Evolutionary conservation across 2,797 vertebrate species (phyloP).

Genomic region (Austrolebias charrua): DNA sequence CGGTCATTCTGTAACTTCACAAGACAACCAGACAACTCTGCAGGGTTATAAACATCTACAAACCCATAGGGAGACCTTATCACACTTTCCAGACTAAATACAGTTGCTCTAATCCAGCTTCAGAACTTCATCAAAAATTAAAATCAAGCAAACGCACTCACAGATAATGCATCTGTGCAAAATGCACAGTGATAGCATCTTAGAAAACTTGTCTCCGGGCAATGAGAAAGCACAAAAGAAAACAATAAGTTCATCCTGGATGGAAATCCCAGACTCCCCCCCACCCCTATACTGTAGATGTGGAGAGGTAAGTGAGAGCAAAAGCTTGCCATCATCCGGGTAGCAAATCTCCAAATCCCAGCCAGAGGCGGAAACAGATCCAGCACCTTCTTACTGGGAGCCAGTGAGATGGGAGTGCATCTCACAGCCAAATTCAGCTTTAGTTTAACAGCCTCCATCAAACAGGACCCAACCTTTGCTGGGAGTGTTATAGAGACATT

Average conservation of each 20-base stretch:
- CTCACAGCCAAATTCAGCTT: constrained; percentile 56
- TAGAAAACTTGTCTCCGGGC: constrained; percentile 62
- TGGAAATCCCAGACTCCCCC: constrained; percentile 42
- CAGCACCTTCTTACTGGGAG: constrained; percentile 54
- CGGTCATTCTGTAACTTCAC: constrained; percentile 1
- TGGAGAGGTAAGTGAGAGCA: constrained; percentile 54
- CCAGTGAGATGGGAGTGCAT: constrained; percentile 47
- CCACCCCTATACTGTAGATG: constrained; percentile 32
- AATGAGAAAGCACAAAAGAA: constrained; percentile 62
- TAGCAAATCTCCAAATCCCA: constrained; percentile 71
- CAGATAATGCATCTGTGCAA: constrained; percentile 58
- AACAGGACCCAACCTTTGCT: constrained; percentile 41
- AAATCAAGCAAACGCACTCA: constrained; percentile 58
- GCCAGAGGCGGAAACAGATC: constrained; percentile 62
- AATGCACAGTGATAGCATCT: constrained; percentile 66
- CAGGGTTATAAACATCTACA: constrained; percentile 7
- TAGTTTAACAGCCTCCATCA: constrained; percentile 47
- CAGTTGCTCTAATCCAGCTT: constrained; percentile 46
- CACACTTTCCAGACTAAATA: constrained; percentile 28
- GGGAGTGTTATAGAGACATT: constrained; percentile 45
- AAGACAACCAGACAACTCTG: background rate
- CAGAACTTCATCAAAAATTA: constrained; percentile 60
- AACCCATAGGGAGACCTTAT: constrained; percentile 20
- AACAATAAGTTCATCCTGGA: constrained; percentile 67
- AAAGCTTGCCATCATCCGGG: constrained; percentile 53